These are phyloP conservation scores for Drosophila rellima DNA, from an alignment of 2,888 invertebrate genomes.

Conservation along the genomic window DNA sequence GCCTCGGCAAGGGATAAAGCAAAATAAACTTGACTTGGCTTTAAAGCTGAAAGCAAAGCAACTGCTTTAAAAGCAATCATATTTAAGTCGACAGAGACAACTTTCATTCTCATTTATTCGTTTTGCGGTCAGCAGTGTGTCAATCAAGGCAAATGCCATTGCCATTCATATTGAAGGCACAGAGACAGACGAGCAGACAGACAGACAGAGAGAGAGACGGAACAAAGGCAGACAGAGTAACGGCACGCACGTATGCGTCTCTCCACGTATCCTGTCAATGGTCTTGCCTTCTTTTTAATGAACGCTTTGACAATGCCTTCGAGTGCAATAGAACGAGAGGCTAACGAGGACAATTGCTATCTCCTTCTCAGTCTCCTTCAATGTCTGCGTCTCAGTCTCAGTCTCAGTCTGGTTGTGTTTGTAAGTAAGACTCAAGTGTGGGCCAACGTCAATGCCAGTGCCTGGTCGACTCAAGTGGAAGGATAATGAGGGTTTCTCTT, in stretches of 20 bases:
- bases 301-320: constrained; percentile 79
- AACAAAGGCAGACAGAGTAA: constrained; percentile 35
- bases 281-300: constrained; percentile 67
- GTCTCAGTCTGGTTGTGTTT: constrained; percentile 29
- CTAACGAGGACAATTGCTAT: constrained; percentile 54
- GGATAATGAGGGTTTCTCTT: constrained; percentile 61
- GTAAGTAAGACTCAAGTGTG: constrained; percentile 35
- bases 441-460: constrained; percentile 54
- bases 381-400: constrained; percentile 12
- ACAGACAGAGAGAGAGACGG: constrained; percentile 14
- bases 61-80: constrained; percentile 63
- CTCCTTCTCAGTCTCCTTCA: constrained; percentile 18
- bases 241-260: constrained; percentile 46
- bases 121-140: constrained; percentile 73
- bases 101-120: constrained; percentile 43
- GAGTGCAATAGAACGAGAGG: constrained; percentile 62
- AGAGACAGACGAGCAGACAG: constrained; percentile 20
- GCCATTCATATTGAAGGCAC: constrained; percentile 45
- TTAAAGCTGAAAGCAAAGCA: constrained; percentile 46
- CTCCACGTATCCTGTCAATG: constrained; percentile 49
- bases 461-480: constrained; percentile 68
- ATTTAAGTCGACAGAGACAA: constrained; percentile 8
- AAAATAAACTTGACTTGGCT: constrained; percentile 17
- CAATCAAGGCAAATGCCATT: constrained; percentile 74
- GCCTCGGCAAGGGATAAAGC: constrained; percentile 20